A percentile compares a stretch with the other conserved stretches of the same genome.
Conservation (phyloP, 2,888 invertebrate species). For the Mesochorus sp. region DNA sequence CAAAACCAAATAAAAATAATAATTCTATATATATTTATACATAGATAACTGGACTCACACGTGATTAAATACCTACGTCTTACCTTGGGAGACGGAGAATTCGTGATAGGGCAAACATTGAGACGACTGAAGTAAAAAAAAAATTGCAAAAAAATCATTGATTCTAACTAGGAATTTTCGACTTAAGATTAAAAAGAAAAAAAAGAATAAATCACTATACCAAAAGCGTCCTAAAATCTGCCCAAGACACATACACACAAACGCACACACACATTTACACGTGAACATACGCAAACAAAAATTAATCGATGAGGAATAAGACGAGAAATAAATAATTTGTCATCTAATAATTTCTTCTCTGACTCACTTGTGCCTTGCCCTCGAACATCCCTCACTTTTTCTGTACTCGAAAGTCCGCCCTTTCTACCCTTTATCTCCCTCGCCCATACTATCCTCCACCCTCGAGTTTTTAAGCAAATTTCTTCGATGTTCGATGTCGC, state of each 20-base stretch:
- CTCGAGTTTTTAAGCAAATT: conserved; percentile 64
- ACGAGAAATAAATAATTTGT: conserved; percentile 43
- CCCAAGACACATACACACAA: conserved; percentile 20
- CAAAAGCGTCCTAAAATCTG: conserved; percentile 44
- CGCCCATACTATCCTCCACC: neutral
- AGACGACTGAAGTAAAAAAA: conserved; percentile 9
- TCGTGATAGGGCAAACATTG: conserved; percentile 24
- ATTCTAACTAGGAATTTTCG: neutral
- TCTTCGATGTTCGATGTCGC: conserved; percentile 78
- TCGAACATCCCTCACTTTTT: conserved; percentile 69
- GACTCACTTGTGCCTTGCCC: conserved; percentile 79
- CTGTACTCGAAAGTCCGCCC: conserved; percentile 46
- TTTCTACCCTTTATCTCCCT: conserved; percentile 7
- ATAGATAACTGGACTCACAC: conserved; percentile 4
- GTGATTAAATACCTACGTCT: conserved; percentile 9
- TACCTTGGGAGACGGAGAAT: conserved; percentile 28
- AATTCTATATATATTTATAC: conserved; percentile 1
- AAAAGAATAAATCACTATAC: neutral
- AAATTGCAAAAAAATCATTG: conserved; percentile 2
- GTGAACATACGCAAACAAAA: no score
- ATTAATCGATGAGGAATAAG: conserved; percentile 54
- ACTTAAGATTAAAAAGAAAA: neutral
- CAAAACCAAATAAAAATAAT: no score
- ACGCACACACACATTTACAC: no score
- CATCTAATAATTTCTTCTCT: conserved; percentile 69